Base-by-base conservation (phyloP, 2,797 vertebrate genomes). In the Alfaro cultratus region DNA sequence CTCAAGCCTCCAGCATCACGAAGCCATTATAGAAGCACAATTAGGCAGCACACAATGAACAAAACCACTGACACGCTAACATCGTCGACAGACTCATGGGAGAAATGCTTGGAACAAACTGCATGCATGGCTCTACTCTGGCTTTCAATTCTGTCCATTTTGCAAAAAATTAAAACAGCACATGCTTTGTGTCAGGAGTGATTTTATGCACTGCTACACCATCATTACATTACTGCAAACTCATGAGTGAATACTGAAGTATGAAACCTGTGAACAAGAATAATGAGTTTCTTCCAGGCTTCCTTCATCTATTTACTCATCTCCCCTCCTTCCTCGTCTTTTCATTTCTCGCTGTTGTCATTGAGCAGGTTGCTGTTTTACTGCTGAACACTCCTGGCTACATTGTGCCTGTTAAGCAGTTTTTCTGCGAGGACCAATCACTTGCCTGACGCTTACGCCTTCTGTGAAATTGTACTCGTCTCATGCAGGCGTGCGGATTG, bases 391-490 rank as follows among this genome's bases (percentile, higher is more conserved):
- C 78, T 79, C n/a, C 47, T n/a, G 2, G 76, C 51, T 46, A 86
- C 85, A 82, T 57, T 89, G 80, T 92, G 93, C 88, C 71, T 4
- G 51, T 87, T 94, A 83, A 92, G 89, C 92, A 88, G 31, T 88
- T 93, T 91, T 85, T 70, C 83, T 79, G 68, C 18, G 9, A 0
- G 53, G 74, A 84, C 77, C 72, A 84, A 86, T 87, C 80, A n/a
- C 87, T 91, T 87, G 77, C 90, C 90, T 87, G 81, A 81, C 60
- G 70, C 73, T 71, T 64, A 85, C 85, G 68, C 90, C 86, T 87
- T 77, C 89, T 93, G 93, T 91, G 92, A 94, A 94, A 94, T 93
- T 90, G 84, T 88, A 86, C 88, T 88, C 89, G 89, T 91, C 88
- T 85, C 82, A 80, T 36, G 81, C 81, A 67, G 83, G 73, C 72